A percentile compares a stretch with the other conserved stretches of the same genome.
Evolutionary conservation across 2,797 vertebrate species (phyloP).

Genomic region (Phoebastria nigripes): DNA sequence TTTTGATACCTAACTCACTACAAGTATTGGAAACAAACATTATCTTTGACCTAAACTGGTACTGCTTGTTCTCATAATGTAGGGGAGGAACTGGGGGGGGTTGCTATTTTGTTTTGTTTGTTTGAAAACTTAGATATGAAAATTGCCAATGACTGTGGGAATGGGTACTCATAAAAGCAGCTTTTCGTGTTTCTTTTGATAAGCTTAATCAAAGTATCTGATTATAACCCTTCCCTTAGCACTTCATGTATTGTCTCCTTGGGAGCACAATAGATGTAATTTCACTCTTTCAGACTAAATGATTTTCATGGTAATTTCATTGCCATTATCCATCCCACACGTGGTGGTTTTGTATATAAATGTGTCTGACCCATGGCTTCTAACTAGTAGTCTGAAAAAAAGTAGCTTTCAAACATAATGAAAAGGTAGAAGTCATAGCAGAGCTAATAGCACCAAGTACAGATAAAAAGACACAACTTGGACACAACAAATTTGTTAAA

Average conservation of each 20-base stretch:
- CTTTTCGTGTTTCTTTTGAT: slow-evolving; percentile 4
- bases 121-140: slow-evolving; percentile 23
- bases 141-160: background rate
- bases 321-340: slow-evolving; percentile 16
- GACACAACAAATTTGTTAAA: background rate
- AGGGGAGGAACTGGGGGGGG: background rate
- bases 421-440: slow-evolving; percentile 8
- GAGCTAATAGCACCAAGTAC: background rate
- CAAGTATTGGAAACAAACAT: background rate
- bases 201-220: slow-evolving; percentile 55
- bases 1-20: background rate
- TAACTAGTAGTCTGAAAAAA: background rate
- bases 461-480: background rate
- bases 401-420: background rate
- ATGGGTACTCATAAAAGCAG: background rate
- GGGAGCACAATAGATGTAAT: slow-evolving; percentile 51
- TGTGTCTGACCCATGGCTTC: slow-evolving; percentile 35
- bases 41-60: background rate
- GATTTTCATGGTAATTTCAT: slow-evolving; percentile 52
- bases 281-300: slow-evolving; percentile 37
- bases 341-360: slow-evolving; percentile 11
- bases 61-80: background rate
- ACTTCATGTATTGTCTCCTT: slow-evolving; percentile 24
- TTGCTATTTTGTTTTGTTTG: background rate
- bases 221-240: slow-evolving; percentile 38